These are phyloP conservation scores for Cisticola juncidis DNA, from an alignment of 2,113 vertebrate species.

Conservation along the genomic window DNA sequence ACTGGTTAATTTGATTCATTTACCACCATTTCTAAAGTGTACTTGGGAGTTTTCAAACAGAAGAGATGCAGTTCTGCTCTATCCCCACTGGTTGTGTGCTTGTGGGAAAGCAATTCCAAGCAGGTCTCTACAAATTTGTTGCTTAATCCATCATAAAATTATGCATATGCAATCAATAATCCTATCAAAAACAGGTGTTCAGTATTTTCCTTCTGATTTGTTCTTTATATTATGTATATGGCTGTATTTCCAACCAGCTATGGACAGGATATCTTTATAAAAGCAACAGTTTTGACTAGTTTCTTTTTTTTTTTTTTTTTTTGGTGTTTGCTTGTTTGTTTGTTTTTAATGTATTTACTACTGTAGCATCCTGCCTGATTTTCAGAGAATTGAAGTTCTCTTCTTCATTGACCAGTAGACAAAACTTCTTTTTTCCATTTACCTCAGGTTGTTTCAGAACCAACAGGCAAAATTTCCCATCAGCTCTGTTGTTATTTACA, in stretches of 20 bases:
- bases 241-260: not conserved
- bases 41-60: not conserved
- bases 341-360: not conserved
- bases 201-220: not conserved
- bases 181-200: not conserved
- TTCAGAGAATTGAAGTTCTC: not conserved
- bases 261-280: not conserved
- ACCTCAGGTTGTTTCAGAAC: not conserved
- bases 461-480: not conserved
- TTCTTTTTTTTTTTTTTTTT: not conserved
- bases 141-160: slow-evolving; percentile 13
- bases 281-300: not conserved
- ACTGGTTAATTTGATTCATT: not conserved
- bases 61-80: not conserved
- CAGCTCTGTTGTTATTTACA: slow-evolving; percentile 20
- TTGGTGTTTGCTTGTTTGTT: not conserved
- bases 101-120: not conserved
- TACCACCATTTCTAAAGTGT: not conserved
- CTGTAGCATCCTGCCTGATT: not conserved
- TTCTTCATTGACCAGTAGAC: not conserved
- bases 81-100: not conserved
- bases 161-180: not conserved
- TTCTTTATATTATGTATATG: not conserved
- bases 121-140: not conserved
- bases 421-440: not conserved